Percentiles rank a stretch among this genome's conserved stretches.
Conservation (phyloP, 2,888 invertebrate genomes). For the Eledona agricola region DNA sequence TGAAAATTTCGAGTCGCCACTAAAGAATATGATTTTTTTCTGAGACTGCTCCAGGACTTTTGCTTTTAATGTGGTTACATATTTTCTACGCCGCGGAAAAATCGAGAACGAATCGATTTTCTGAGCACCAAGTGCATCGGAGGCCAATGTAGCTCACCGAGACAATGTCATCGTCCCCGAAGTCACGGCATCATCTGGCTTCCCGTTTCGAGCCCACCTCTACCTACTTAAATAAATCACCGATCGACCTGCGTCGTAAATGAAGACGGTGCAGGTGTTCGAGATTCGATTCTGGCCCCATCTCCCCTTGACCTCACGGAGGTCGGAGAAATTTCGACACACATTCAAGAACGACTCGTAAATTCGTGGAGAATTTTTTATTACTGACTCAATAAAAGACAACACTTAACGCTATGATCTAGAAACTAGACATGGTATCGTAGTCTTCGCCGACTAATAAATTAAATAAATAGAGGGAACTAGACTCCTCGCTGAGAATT, state of each 20-base stretch:
- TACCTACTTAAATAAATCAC: conserved; percentile 17
- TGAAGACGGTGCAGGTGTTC: too few species aligned
- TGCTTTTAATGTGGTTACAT: too few species aligned
- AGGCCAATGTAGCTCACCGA: too few species aligned
- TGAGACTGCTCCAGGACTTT: too few species aligned
- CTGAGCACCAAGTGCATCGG: too few species aligned
- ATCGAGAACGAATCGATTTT: too few species aligned
- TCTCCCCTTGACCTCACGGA: conserved; percentile 3
- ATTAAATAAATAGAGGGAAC: conserved; percentile 53
- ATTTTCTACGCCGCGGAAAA: too few species aligned
- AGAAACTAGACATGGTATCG: conserved; percentile 54
- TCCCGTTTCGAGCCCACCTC: too few species aligned
- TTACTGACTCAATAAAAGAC: conserved; percentile 54
- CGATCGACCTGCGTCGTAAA: too few species aligned
- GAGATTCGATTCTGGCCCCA: conserved; percentile 17
- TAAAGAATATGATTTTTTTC: too few species aligned
- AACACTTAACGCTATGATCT: conserved; percentile 54
- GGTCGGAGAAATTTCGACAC: not conserved
- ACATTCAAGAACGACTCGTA: not conserved
- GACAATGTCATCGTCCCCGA: conserved; percentile 22
- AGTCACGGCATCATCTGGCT: conserved; percentile 9
- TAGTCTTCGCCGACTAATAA: conserved; percentile 49
- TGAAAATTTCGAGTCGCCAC: too few species aligned
- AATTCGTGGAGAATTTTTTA: not conserved
- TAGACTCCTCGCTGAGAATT: conserved; percentile 47